Evolutionary conservation across 2,113 vertebrate species (phyloP), one percentile per base, ranked within the genome.

Genomic region (Nibea coibor): DNA sequence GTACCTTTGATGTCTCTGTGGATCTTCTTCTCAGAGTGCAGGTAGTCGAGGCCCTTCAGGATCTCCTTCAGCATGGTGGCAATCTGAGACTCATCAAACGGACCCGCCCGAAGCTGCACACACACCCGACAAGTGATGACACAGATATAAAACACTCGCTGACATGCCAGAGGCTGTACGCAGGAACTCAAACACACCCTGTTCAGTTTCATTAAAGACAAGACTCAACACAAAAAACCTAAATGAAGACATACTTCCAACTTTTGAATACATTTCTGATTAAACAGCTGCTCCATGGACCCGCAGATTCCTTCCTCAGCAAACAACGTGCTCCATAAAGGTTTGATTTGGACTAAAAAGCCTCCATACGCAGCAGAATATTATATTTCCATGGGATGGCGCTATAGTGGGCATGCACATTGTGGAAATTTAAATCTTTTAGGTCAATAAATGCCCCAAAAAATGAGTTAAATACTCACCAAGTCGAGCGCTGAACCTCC

Each of bases 51-150:
- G 0, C 93, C 93, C 83, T 94, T 94, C 85, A 94, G 84, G 82
- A 94, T 94, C 93, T 94, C 93, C 88, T 94, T 94, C 76, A 94
- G 63, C 93, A 94, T 93, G 68, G 93, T 94, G 75, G 93, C 93
- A 1, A 94, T 94, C 81, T 94, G 93, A 47, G 82, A 51, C 75
- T 94, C 93, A 0, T 94, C 92, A 17, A 94, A 94, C 1, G 93
- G 90, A 35, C 93, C 93, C 0, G 91, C 92, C 14, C 83, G 78
- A 8, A 93, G 78, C 90, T 92, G 8, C 61, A 74, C 10, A 51
- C 51, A 17, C 16, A 47, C 62, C 19, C 19, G 4, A 3, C 11
- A n/a, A 12, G 45, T 28, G 35, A 77, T 77, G 75, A 82, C 57
- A 78, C 65, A 75, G 24, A 22, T 43, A 57, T n/a, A 26, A 61